Base-by-base conservation (phyloP, 2,888 invertebrate genomes). In the Exocentrus adspersus region DNA sequence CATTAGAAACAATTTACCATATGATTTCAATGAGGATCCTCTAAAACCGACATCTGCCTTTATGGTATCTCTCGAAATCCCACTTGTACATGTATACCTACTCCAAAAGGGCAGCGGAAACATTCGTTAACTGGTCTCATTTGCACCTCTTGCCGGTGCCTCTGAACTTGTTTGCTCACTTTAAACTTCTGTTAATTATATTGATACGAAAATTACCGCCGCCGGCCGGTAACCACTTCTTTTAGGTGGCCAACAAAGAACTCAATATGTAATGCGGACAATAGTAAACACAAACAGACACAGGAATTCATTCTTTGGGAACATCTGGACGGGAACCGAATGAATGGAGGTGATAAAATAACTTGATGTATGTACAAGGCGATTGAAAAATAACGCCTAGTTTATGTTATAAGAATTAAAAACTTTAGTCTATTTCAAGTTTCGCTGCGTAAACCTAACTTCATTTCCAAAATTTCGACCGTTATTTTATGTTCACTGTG, bases 161-260 rank as follows among this genome's bases (percentile, higher is more conserved):
- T 59, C 50, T 50, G 59, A 37, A 41, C 41, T 21, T 59, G 50
- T 59, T 59, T 57, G 32, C 14, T 57, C 19, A 46, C n/a, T 57
- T 57, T 59, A 50, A 59, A 59, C 50, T 32, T 50, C 41, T 50
- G 59, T 59, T 59, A 59, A 59, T 59, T 50, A 50, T 59, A 50
- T 41, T 50, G 48, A 59, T 50, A 41, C 37, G 37, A 19, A 59
- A 59, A 59, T 59, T 59, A 59, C 50, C 50, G 12, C 50, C 2
- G n/a, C 37, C 17, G 46, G 42, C 46, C 37, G 30, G 57, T 48
- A 48, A 58, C 58, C 32, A 48, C 48, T 58, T 48, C 45, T 56
- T 58, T 58, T 37, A 24, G 58, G 46, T 37, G 30, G 30, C 28
- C 50, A 59, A 59, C 50, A 37, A 50, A 56, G 56, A n/a, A 10